Evolutionary conservation across 2,113 vertebrate genomes (phyloP).

Genomic region (Myocastor coypus): DNA sequence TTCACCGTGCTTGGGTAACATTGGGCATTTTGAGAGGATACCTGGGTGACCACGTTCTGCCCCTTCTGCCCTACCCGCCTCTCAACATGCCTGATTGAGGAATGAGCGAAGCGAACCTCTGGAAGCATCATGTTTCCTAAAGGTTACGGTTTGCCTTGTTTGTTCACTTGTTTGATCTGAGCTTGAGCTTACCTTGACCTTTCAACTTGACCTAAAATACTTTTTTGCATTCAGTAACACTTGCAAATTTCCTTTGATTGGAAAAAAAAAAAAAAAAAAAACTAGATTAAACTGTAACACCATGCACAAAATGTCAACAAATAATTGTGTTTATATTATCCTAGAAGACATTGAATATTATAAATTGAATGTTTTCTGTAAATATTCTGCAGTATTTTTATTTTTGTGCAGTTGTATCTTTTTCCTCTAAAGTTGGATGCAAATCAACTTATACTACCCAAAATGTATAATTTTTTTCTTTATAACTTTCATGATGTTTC

Average conservation of each 20-base stretch:
- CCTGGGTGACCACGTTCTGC: not conserved
- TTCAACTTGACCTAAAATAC: not conserved
- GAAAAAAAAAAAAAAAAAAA: too few species aligned
- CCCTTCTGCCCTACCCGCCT: not conserved
- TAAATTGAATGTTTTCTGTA: slow-evolving; percentile 24
- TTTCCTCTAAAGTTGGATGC: slow-evolving; percentile 8
- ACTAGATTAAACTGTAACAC: not conserved
- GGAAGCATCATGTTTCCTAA: not conserved
- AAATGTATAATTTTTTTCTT: slow-evolving; percentile 20
- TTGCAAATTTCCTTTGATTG: not conserved
- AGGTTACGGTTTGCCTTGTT: not conserved
- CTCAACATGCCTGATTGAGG: slow-evolving; percentile 13
- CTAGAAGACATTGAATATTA: not conserved
- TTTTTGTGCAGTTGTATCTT: not conserved
- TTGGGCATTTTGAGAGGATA: not conserved
- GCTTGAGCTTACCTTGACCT: not conserved
- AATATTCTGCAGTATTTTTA: not conserved
- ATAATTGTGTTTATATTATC: not conserved
- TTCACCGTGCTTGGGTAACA: not conserved
- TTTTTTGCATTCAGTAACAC: not conserved
- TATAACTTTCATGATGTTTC: not conserved
- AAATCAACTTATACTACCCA: not conserved
- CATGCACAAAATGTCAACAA: not conserved
- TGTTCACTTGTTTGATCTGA: not conserved
- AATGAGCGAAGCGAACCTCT: not conserved